Conservation (phyloP, 2,797 vertebrate genomes). For the Helicolenus hilgendorfi region DNA sequence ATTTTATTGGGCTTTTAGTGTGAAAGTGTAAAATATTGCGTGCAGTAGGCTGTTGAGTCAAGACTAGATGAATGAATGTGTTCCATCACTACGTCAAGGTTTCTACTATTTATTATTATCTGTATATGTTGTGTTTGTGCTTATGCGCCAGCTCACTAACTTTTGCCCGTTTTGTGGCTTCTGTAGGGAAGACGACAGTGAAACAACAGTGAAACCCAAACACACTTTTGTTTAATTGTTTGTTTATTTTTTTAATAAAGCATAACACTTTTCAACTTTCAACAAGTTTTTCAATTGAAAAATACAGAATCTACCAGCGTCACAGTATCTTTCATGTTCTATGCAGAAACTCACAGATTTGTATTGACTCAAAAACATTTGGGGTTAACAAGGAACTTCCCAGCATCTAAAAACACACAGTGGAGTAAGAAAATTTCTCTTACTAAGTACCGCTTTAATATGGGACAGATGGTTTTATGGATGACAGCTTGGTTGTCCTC, state of each 20-base stretch:
- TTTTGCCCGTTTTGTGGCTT: neutral
- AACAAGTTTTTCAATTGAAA: slow-evolving; percentile 55
- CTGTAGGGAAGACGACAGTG: neutral
- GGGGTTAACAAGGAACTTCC: neutral
- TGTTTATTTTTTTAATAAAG: slow-evolving; percentile 72
- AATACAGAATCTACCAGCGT: slow-evolving; percentile 55
- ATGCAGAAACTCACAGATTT: slow-evolving; percentile 51
- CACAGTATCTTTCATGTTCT: slow-evolving; percentile 65
- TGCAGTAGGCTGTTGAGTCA: neutral
- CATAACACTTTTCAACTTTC: slow-evolving; percentile 44
- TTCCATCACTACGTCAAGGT: neutral
- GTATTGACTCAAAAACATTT: slow-evolving; percentile 12
- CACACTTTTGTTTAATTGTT: slow-evolving; percentile 40
- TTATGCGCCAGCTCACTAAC: neutral
- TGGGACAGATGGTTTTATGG: neutral
- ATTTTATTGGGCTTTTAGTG: neutral
- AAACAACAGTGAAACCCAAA: slow-evolving; percentile 29
- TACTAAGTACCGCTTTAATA: slow-evolving; percentile 4
- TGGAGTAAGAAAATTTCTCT: slow-evolving; percentile 1
- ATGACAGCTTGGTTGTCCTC: neutral
- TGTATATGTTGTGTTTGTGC: neutral
- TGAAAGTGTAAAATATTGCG: neutral
- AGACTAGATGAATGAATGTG: neutral
- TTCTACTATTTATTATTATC: neutral
- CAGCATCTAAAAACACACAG: neutral